Evolutionary conservation across 2,888 invertebrate genomes (phyloP).

Genomic region (Phortica magna): DNA sequence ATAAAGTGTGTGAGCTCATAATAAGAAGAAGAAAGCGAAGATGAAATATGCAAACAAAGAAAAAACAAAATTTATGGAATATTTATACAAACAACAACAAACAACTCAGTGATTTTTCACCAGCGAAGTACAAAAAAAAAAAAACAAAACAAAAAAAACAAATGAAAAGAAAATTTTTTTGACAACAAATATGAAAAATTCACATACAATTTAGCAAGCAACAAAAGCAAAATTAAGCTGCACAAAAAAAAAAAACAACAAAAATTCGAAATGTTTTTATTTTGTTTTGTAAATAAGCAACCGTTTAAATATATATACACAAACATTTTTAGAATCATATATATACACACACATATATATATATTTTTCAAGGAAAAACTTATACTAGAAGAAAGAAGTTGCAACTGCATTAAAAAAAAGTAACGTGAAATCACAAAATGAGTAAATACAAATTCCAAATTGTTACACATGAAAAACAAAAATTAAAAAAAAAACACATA

Average conservation of each 20-base stretch:
- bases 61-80: constrained; percentile 3
- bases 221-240: constrained; percentile 28
- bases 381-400: constrained; percentile 12
- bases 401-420: neutral
- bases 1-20: constrained; percentile 26
- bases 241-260: constrained; percentile 25
- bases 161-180: constrained; percentile 31
- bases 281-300: neutral
- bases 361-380: neutral
- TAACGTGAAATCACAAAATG: neutral
- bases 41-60: constrained; percentile 32
- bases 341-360: constrained; percentile 14
- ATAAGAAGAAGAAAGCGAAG: constrained; percentile 31
- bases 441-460: constrained; percentile 59
- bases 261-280: constrained; percentile 32
- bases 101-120: constrained; percentile 79
- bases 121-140: constrained; percentile 78
- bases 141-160: constrained; percentile 40
- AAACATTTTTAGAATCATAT: neutral
- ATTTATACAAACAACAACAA: constrained; percentile 42
- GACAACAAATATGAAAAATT: neutral
- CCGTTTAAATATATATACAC: neutral
- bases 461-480: constrained; percentile 58
- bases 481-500: constrained; percentile 64
- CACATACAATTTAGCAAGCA: neutral